A percentile compares a stretch with the other conserved stretches of the same genome.
Evolutionary conservation across 2,113 vertebrate species (phyloP).

Genomic region (Hipposideros armiger): DNA sequence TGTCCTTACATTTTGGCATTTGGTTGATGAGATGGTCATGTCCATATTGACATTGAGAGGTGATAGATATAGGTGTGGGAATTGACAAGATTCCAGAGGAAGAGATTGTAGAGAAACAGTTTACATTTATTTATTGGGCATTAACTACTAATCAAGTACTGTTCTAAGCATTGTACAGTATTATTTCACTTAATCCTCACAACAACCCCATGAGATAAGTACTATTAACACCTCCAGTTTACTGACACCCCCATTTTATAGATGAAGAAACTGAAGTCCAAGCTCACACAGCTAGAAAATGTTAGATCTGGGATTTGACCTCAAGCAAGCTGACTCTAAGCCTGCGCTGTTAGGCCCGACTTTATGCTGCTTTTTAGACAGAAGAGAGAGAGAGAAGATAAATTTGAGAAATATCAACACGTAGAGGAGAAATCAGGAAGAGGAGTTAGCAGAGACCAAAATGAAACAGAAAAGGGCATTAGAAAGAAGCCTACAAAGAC

Average conservation of each 20-base stretch:
- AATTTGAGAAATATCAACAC: background rate
- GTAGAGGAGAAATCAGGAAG: background rate
- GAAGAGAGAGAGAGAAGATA: background rate
- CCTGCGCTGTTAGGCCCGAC: background rate
- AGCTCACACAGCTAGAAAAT: background rate
- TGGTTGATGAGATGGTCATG: background rate
- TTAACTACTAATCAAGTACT: background rate
- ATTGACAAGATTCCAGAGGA: background rate
- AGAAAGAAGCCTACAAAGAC: background rate
- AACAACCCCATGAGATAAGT: background rate
- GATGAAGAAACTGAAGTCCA: background rate
- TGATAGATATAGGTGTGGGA: background rate
- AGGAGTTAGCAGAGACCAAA: background rate
- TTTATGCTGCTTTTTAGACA: background rate
- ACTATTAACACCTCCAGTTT: background rate
- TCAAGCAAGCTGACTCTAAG: background rate
- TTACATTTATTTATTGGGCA: background rate
- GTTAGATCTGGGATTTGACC: background rate
- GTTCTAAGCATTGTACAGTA: background rate
- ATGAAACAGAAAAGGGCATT: background rate
- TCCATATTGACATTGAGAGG: background rate
- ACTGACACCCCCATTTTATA: background rate
- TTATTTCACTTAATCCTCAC: constrained; percentile 5
- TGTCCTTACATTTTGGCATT: background rate
- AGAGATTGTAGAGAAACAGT: background rate